These are phyloP conservation scores for Xenopus petersii DNA, from an alignment of 2,797 vertebrate species.

Conservation along the genomic window DNA sequence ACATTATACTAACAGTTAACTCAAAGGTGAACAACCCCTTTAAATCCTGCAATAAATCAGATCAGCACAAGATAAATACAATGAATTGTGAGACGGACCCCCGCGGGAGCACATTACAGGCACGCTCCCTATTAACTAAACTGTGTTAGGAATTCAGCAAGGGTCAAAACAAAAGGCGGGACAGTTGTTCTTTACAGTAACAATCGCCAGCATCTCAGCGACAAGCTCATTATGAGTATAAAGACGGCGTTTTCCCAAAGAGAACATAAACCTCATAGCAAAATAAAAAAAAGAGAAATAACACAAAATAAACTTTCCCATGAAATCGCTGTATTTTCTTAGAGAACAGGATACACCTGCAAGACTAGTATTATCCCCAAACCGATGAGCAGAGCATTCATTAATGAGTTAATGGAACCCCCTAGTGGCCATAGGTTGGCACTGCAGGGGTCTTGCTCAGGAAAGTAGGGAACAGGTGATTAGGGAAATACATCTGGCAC, in stretches of 20 bases:
- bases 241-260: background rate
- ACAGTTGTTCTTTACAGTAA: background rate
- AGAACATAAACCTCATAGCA: constrained; percentile 30
- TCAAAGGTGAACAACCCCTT: too few species aligned
- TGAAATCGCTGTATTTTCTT: constrained; percentile 63
- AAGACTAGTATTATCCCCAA: constrained; percentile 44
- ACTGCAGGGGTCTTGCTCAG: background rate
- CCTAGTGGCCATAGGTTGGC: constrained; percentile 57
- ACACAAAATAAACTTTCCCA: constrained; percentile 60
- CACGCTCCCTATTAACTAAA: too few species aligned
- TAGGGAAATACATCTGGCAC: background rate
- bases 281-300: constrained; percentile 42
- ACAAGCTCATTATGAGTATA: background rate
- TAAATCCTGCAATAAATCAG: too few species aligned
- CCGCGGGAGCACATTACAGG: too few species aligned
- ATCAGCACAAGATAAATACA: too few species aligned
- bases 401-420: constrained; percentile 59
- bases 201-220: background rate
- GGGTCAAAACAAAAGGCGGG: background rate
- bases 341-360: constrained; percentile 68
- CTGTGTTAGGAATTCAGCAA: background rate
- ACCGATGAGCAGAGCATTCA: constrained; percentile 42
- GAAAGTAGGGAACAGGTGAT: constrained; percentile 53
- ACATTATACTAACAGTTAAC: too few species aligned
- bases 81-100: too few species aligned